A percentile compares a stretch with the other conserved stretches of the same genome.
Evolutionary conservation across 1,140 invertebrate genomes (phyloP).

Genomic region (Oscheius sp.): DNA sequence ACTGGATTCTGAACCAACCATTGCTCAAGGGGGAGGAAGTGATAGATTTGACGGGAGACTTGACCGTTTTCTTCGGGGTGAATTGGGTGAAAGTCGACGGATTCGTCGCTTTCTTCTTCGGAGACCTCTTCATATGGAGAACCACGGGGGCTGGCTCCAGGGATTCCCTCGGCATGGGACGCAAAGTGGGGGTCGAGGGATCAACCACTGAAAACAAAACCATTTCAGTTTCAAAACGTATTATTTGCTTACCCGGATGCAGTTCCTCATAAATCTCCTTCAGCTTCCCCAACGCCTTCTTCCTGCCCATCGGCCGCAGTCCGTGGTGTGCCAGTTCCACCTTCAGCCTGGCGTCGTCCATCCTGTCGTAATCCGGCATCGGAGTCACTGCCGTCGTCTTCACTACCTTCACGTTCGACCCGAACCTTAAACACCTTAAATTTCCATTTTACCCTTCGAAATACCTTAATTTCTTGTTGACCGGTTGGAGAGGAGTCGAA

Average conservation of each 20-base stretch:
- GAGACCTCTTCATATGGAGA: no score
- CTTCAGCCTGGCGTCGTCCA: not conserved
- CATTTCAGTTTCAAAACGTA: no score
- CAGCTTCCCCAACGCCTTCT: not conserved
- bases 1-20: not conserved
- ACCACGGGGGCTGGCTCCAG: no score
- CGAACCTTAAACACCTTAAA: not conserved
- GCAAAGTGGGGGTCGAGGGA: not conserved
- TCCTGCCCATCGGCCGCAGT: not conserved
- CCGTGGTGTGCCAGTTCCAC: not conserved
- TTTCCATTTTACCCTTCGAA: not conserved
- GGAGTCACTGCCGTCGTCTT: not conserved
- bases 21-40: not conserved
- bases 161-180: not conserved
- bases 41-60: not conserved
- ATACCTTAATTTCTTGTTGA: not conserved
- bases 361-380: not conserved
- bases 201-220: not conserved
- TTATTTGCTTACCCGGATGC: not conserved
- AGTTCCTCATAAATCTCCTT: not conserved
- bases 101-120: not conserved
- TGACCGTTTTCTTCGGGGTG: not conserved
- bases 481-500: not conserved
- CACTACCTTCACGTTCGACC: not conserved
- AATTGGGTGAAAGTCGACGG: not conserved